Conservation (phyloP, 2,888 invertebrate species). For the Prosopocoilus inquinatus region DNA sequence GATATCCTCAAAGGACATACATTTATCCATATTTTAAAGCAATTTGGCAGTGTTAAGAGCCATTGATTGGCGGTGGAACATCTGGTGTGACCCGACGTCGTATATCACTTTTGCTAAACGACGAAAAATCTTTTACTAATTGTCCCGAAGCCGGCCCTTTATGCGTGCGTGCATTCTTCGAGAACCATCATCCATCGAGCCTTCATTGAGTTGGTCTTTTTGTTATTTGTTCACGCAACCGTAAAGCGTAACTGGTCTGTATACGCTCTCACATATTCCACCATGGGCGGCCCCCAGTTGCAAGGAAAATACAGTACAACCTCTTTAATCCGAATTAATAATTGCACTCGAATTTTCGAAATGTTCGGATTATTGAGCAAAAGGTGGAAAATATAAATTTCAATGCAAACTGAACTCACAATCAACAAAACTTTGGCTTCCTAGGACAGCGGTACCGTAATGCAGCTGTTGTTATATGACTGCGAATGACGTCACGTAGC, state of each 20-base stretch:
- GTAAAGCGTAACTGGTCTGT: conserved; percentile 32
- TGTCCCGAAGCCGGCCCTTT: conserved; percentile 39
- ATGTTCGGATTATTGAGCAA: too few relatives aligned
- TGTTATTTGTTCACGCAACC: conserved; percentile 43
- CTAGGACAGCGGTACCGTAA: too few relatives aligned
- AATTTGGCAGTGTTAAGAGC: conserved; percentile 50
- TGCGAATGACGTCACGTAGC: too few relatives aligned
- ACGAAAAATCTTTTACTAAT: conserved; percentile 49
- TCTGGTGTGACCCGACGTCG: conserved; percentile 39
- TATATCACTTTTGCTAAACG: conserved; percentile 46
- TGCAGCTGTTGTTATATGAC: too few relatives aligned
- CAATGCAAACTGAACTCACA: too few relatives aligned
- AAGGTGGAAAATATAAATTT: too few relatives aligned
- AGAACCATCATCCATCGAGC: conserved; percentile 30
- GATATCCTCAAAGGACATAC: conserved; percentile 11
- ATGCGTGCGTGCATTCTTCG: conserved; percentile 35
- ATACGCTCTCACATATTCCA: background rate
- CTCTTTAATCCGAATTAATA: too few relatives aligned
- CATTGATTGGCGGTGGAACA: conserved; percentile 43
- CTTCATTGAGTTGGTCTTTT: conserved; percentile 44
- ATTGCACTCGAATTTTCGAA: too few relatives aligned
- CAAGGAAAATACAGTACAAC: too few relatives aligned
- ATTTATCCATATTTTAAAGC: conserved; percentile 50
- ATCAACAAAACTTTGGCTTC: too few relatives aligned
- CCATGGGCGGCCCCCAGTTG: too few relatives aligned